Base-by-base conservation (phyloP, 92 coral and sea anemone genomes). In the Metridium senile region DNA sequence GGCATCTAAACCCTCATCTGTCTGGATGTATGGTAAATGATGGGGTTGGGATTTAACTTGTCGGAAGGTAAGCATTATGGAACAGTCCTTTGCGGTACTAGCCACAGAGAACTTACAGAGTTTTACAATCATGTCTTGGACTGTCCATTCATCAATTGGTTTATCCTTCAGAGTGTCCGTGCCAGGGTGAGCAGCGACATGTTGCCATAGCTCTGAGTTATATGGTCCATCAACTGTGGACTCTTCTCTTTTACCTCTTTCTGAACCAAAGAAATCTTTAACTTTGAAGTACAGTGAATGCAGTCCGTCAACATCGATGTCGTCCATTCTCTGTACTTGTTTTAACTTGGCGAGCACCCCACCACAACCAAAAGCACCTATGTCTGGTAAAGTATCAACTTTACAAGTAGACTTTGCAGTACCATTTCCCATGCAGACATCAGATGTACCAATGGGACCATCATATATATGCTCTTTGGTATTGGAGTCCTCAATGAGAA, bases 51-150 rank as follows among this genome's bases (percentile, higher is more conserved):
- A 54, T 20, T 0, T 0, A 20, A 61, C 63, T 47, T 69, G 83
- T 78, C 87, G 97, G 49, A 96, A 96, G 9, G 99, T 79, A 49
- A 93, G 65, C 97, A 96, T 87, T 3, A 96, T 62, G 23, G 99
- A 96, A 58, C 92, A 92, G 74, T 96, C 99, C 80, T 93, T 96
- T 16, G 96, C 96, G 22, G 93, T 96, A 33, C 88, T 83, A 19
- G 99, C 97, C 45, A 92, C 81, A 33, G 86, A 77, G 82, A 96
- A 96, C 46, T 82, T 77, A 63, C 83, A 85, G 70, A 93, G 67
- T 66, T 83, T 81, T 13, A 80, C 73, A 47, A 96, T 31, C 29
- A 88, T 72, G 57, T 73, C 78, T 17, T 25, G 32, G 9, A 47
- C 33, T 33, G 68, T 13, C 67, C 66, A 73, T 0, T 33, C 23